phyloP scores from a whole-genome alignment of 2,113 vertebrate genomes.

The Orycteropus afer region DNA sequence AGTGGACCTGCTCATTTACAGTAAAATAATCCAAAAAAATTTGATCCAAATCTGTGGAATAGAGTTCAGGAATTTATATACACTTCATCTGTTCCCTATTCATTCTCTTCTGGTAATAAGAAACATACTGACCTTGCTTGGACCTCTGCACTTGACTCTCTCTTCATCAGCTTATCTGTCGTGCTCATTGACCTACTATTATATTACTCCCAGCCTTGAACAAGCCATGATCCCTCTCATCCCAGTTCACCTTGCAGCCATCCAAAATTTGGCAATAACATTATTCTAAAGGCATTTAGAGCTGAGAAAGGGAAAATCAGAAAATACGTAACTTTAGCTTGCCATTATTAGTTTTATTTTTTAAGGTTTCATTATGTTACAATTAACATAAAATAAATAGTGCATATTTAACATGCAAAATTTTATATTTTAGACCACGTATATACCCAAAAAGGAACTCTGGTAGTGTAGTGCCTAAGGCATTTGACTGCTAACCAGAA shows the following conservation, averaged over 20 bases:
- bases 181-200: neutral
- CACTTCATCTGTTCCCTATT: neutral
- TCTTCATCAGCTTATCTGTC: neutral
- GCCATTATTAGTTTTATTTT: neutral
- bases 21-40: neutral
- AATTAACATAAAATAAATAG: neutral
- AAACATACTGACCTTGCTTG: neutral
- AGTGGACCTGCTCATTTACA: neutral
- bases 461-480: too few species aligned
- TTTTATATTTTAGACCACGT: neutral
- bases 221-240: neutral
- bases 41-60: neutral
- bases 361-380: neutral
- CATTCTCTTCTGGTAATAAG: neutral
- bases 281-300: neutral
- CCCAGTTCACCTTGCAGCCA: neutral
- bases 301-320: neutral
- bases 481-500: too few species aligned
- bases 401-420: neutral
- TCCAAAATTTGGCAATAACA: neutral
- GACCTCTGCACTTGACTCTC: neutral
- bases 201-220: neutral
- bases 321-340: neutral
- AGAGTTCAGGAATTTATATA: neutral
- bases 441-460: too few species aligned